These are phyloP conservation scores for Lagenorhynchus albirostris DNA, from an alignment of 2,113 vertebrate genomes.

Conservation along the genomic window DNA sequence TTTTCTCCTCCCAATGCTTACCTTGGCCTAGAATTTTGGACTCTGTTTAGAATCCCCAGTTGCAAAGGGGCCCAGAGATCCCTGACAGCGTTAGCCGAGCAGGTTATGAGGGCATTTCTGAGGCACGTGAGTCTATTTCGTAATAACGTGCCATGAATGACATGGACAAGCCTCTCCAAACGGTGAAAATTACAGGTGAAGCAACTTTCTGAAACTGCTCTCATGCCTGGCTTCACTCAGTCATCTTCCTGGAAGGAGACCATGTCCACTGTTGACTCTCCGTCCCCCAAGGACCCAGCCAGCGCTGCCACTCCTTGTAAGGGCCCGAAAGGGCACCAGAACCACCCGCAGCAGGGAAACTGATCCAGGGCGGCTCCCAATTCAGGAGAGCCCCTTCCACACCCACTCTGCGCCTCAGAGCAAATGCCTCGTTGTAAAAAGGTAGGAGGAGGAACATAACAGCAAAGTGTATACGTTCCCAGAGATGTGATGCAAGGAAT, in stretches of 20 bases:
- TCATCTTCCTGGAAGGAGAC: too few relatives aligned
- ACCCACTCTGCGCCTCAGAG: background rate
- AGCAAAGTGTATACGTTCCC: background rate
- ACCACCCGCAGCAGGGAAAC: background rate
- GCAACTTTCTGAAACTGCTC: background rate
- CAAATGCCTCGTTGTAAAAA: background rate
- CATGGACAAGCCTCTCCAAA: too few relatives aligned
- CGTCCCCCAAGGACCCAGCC: background rate
- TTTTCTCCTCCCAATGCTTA: background rate
- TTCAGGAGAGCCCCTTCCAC: too few relatives aligned
- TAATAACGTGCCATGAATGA: background rate
- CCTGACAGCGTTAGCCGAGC: background rate
- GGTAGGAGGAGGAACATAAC: background rate
- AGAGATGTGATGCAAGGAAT: background rate
- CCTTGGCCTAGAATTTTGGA: background rate
- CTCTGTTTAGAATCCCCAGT: background rate
- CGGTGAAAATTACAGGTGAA: background rate
- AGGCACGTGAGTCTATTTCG: background rate
- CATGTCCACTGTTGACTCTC: background rate
- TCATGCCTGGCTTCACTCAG: too few relatives aligned
- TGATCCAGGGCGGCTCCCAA: background rate
- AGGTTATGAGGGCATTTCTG: background rate
- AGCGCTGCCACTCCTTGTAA: too few relatives aligned
- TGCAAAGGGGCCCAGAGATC: background rate
- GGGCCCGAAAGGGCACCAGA: background rate